Percentiles rank a stretch among this genome's conserved stretches.
Conservation (phyloP, 1,140 invertebrate genomes). For the Hormaphis cornu region DNA sequence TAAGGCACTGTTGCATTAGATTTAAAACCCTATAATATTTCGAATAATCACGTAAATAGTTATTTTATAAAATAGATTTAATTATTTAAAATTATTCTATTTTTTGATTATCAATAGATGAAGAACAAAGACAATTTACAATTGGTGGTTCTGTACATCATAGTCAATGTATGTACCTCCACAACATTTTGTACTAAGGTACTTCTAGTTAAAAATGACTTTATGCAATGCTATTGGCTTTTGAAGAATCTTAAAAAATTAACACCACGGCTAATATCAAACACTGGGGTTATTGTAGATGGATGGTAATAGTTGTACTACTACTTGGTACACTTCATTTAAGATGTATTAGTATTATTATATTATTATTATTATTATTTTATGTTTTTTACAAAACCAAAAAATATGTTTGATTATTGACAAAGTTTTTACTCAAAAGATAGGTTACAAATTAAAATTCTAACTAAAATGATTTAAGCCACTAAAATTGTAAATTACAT, state of each 20-base stretch:
- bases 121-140: no score
- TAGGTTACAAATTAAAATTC: no score
- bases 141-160: no score
- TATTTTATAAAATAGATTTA: no score
- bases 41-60: no score
- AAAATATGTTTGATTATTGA: not conserved
- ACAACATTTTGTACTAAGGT: slow-evolving; percentile 16
- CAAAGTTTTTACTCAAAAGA: not conserved
- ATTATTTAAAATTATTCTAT: no score
- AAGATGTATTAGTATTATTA: not conserved
- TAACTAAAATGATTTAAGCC: no score
- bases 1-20: slow-evolving; percentile 19
- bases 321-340: slow-evolving; percentile 22
- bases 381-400: not conserved
- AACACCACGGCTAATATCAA: slow-evolving; percentile 19
- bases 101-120: no score
- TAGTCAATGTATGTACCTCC: not conserved
- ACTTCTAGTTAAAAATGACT: slow-evolving; percentile 26
- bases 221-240: slow-evolving; percentile 22
- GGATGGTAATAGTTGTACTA: slow-evolving; percentile 26
- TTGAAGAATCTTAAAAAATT: slow-evolving; percentile 17
- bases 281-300: slow-evolving; percentile 16
- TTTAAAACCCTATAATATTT: slow-evolving; percentile 16
- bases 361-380: no score
- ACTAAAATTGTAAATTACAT: no score